Evolutionary conservation across 2,797 vertebrate species (phyloP).

Genomic region (Ciconia nigra): DNA sequence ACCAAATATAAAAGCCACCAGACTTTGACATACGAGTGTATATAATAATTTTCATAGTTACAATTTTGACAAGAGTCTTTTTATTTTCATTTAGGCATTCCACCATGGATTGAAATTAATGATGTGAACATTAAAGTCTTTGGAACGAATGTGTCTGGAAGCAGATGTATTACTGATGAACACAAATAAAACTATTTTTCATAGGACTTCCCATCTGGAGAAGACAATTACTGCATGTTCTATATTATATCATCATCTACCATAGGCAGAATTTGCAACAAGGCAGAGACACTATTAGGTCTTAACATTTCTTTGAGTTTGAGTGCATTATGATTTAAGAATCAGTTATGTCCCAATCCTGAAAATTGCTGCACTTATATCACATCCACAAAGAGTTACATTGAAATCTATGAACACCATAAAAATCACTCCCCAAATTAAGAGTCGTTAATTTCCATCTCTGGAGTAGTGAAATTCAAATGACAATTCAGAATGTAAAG

Average conservation of each 20-base stretch:
- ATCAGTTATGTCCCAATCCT: neutral
- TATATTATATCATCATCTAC: neutral
- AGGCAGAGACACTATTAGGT: neutral
- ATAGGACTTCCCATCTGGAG: neutral
- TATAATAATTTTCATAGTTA: neutral
- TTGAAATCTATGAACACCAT: neutral
- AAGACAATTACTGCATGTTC: neutral
- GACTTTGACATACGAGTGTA: neutral
- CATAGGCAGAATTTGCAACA: neutral
- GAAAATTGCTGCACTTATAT: neutral
- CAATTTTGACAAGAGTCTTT: neutral
- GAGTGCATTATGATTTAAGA: neutral
- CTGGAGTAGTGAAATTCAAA: neutral
- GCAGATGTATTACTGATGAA: neutral
- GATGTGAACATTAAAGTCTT: neutral
- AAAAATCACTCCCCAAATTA: neutral
- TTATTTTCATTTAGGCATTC: neutral
- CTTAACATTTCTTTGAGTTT: neutral
- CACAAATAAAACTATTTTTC: constrained; percentile 37
- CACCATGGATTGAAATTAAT: neutral
- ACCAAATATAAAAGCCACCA: neutral
- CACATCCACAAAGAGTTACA: neutral
- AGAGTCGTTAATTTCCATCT: neutral
- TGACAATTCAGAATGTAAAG: neutral
- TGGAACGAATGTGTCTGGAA: neutral